Conservation (phyloP, 2,888 invertebrate species). For the Agrotis segetum region DNA sequence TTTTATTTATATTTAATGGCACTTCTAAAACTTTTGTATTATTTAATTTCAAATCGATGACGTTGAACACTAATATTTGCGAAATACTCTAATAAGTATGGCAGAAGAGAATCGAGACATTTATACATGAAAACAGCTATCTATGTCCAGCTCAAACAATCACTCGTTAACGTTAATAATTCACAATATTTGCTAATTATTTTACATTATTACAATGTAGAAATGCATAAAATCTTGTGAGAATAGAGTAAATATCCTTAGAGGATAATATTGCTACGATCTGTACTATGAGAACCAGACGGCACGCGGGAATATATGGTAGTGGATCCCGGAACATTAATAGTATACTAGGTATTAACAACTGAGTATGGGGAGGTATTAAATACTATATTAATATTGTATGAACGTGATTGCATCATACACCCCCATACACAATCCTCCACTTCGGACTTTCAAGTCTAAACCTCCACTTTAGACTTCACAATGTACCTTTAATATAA, state of each 20-base stretch:
- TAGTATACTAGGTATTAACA: constrained; percentile 15
- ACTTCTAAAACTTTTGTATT: constrained; percentile 82
- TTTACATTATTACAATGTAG: constrained; percentile 63
- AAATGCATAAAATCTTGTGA: constrained; percentile 64
- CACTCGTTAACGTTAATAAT: constrained; percentile 52
- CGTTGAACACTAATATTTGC: constrained; percentile 54
- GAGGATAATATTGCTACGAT: constrained; percentile 47
- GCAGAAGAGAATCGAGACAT: constrained; percentile 46
- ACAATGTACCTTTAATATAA: constrained; percentile 61
- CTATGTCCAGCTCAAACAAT: constrained; percentile 49
- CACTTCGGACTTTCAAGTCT: constrained; percentile 45
- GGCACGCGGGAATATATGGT: constrained; percentile 48
- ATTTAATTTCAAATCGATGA: constrained; percentile 58
- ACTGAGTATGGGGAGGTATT: constrained; percentile 18
- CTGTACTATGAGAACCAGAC: constrained; percentile 51
- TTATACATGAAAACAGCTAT: constrained; percentile 54
- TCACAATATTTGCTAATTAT: constrained; percentile 61
- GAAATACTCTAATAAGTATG: constrained; percentile 58
- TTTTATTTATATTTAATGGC: constrained; percentile 83
- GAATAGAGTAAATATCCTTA: constrained; percentile 52
- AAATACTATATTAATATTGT: not conserved
- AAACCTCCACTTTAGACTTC: constrained; percentile 38
- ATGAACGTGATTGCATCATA: constrained; percentile 3
- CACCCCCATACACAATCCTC: constrained; percentile 18
- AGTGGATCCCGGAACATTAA: constrained; percentile 25